A percentile compares a stretch with the other conserved stretches of the same genome.
phyloP scores from a whole-genome alignment of 2,113 vertebrate species.

The Promerops cafer region DNA sequence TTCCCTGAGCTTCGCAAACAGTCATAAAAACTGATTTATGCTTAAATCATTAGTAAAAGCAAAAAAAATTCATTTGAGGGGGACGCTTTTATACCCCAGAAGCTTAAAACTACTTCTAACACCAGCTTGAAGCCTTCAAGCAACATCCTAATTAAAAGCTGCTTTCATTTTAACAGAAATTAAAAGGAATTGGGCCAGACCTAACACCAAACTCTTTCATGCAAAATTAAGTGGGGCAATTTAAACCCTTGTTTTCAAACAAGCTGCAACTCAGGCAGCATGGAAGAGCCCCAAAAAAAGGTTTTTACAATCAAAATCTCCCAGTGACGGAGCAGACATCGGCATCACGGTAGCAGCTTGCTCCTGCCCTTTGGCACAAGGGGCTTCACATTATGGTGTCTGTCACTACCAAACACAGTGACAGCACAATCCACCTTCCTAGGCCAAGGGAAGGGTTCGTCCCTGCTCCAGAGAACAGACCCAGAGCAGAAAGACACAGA shows the following conservation, averaged over 20 bases:
- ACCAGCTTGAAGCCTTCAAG: not conserved
- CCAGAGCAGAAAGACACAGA: not conserved
- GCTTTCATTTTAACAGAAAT: not conserved
- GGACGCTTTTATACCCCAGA: not conserved
- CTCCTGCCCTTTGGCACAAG: not conserved
- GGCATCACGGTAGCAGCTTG: not conserved
- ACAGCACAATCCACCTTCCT: not conserved
- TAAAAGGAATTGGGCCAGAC: not conserved
- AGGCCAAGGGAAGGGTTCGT: not conserved
- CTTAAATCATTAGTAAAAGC: not conserved
- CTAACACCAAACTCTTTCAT: not conserved
- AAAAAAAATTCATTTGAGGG: not conserved
- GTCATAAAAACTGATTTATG: not conserved
- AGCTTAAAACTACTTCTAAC: not conserved
- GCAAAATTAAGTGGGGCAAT: not conserved
- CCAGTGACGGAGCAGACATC: not conserved
- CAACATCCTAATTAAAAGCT: not conserved
- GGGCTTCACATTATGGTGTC: not conserved
- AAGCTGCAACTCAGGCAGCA: not conserved
- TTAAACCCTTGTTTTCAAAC: not conserved
- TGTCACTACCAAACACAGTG: not conserved
- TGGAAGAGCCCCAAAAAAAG: fast-evolving
- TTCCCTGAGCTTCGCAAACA: not conserved
- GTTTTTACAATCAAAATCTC: not conserved
- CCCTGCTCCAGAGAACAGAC: not conserved